These are phyloP conservation scores for Drosophila fulvimacula DNA, from an alignment of 2,888 invertebrate species.

Conservation along the genomic window DNA sequence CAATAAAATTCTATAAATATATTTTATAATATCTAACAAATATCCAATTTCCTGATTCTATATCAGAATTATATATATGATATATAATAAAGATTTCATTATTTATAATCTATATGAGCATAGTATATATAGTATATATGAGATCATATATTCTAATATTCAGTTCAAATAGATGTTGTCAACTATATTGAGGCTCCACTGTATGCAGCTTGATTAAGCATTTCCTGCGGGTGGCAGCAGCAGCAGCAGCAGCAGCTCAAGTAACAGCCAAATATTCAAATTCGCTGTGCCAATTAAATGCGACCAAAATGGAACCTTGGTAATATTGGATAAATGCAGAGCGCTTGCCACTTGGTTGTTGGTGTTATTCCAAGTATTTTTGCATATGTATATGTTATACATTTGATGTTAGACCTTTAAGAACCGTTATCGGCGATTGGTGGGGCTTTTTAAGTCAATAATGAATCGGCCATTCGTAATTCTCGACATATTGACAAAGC, in stretches of 20 bases:
- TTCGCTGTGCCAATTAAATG: conserved; percentile 32
- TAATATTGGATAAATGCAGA: conserved; percentile 19
- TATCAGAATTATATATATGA: neutral
- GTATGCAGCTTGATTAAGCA: conserved; percentile 52
- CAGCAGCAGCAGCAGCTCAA: conserved; percentile 30
- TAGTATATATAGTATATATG: too few species aligned
- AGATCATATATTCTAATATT: too few species aligned
- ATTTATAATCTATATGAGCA: too few species aligned
- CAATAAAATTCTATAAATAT: neutral
- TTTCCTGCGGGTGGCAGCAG: conserved; percentile 48
- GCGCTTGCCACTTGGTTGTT: neutral
- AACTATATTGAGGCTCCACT: conserved; percentile 7
- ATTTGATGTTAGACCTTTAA: neutral
- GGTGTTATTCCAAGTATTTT: conserved; percentile 6
- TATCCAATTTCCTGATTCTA: neutral
- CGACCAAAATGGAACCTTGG: conserved; percentile 30
- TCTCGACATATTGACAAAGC: conserved; percentile 19
- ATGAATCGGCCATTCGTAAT: conserved; percentile 19
- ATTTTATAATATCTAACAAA: neutral
- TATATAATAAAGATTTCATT: too few species aligned
- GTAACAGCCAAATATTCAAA: conserved; percentile 33
- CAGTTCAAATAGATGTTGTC: neutral
- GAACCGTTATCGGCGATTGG: conserved; percentile 21
- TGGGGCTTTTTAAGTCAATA: conserved; percentile 16
- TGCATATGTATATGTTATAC: neutral